Base-by-base conservation (phyloP, 2,113 vertebrate species). In the Rhinopithecus roxellana region DNA sequence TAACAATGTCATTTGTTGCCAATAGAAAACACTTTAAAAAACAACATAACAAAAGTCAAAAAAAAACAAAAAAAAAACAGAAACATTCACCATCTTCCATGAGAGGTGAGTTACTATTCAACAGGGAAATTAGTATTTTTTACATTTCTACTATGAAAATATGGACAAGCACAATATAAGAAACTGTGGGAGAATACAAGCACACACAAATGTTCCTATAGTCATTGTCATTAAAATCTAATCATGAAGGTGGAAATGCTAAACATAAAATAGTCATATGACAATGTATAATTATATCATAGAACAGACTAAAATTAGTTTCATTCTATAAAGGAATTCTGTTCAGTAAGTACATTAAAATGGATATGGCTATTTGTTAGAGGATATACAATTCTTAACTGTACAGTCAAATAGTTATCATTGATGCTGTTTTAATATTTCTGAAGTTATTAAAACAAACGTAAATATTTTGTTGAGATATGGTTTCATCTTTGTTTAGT, bases 401-500 rank as follows among this genome's bases (percentile, higher is more conserved):
- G 27, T 35, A n/a, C 61, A 55, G 27, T 12, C 61, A 79, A 27
- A 74, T 61, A 50, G 11, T 64, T 78, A n/a, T 27, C 25, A 70
- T 38, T 40, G 16, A 22, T 45, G 27, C 0, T 43, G 7, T 9
- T 75, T 93, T 61, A 50, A 64, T 11, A 82, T 52, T 74, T 89
- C 48, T 57, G 6, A 78, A 90, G 38, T 64, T 83, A 25, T 64
- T 86, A 57, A 70, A 80, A 1, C 5, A 93, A 93, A 87, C 1
- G 3, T 61, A 91, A 90, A 72, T 82, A 86, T 70, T 52, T 43
- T 50, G 18, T 14, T 67, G 2, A 55, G 64, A 43, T 52, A 10
- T 64, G 8, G 1, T 84, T 85, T 93, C 35, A 4, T 79, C 40
- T 94, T 94, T 72, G 32, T 81, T 84, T 78, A 87, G 48, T 80